Base-by-base conservation (phyloP, 2,888 invertebrate genomes). In the Nephrotoma appendiculata region DNA sequence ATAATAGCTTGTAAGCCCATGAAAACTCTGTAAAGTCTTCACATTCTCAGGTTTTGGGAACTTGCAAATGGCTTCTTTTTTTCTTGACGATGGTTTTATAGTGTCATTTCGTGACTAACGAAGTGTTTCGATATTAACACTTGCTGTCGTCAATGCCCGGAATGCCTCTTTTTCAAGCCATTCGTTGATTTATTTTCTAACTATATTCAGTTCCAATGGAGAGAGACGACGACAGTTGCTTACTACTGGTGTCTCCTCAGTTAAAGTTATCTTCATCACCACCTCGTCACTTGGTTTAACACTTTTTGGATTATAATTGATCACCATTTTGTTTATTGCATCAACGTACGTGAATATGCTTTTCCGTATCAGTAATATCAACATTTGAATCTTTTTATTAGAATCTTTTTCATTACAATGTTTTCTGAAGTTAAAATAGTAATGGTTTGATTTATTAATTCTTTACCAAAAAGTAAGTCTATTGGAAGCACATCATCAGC, bases 131-230 rank as follows among this genome's bases (percentile, higher is more conserved):
- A n/a, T n/a, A n/a, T n/a, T n/a, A n/a, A n/a, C n/a, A n/a, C n/a
- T n/a, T n/a, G n/a, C n/a, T n/a, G 87, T 91, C 90, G 86, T 91
- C 90, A 12, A 91, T 90, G 2, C 90, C 45, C 2, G 91, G 90
- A 44, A 91, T 86, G n/a, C n/a, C n/a, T 1, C 89, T 6, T 89
- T 87, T 5, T 88, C 41, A 6, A 90, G 9, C 90, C 90, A 90
- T 31, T 86, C 86, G 1, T 88, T 86, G n/a, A 91, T 87, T 87
- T 89, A 88, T 1, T 87, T 86, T 6, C 89, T 88, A 0, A 90
- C 89, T 71, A 88, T 87, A 4, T 87, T 84, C 15, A 88, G 19
- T 19, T 19, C 19, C 19, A 19, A 19, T 19, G 0, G 0, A 19
- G 19, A 19, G 1, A 19, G 19, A 19, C 19, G 19, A 19, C 19